phyloP scores from a whole-genome alignment of 1,140 invertebrate species.

The Triops longicaudatus region DNA sequence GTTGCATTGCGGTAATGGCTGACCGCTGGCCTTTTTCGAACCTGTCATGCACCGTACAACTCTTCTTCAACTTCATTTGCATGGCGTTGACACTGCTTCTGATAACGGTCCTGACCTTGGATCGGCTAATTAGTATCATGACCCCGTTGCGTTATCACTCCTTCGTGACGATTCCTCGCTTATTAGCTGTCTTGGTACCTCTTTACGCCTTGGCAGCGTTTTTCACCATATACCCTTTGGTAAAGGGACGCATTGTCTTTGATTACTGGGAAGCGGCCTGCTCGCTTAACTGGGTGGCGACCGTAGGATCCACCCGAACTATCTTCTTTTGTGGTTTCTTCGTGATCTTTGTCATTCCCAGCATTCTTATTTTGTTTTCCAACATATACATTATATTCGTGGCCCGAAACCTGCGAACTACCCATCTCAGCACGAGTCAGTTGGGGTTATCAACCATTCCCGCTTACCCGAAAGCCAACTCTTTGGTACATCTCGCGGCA shows the following conservation, averaged over 20 bases:
- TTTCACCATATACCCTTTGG: conserved; percentile 35
- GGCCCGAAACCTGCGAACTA: conserved; percentile 1
- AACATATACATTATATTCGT: conserved; percentile 35
- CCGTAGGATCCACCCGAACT: conserved; percentile 12
- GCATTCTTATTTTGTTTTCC: conserved; percentile 34
- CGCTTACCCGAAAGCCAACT: neutral
- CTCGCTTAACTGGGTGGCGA: conserved; percentile 40
- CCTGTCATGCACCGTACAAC: neutral
- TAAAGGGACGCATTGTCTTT: conserved; percentile 37
- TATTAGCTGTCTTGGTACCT: neutral
- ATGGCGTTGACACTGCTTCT: neutral
- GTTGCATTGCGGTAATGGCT: neutral
- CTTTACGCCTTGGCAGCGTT: conserved; percentile 9
- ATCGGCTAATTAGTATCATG: conserved; percentile 38
- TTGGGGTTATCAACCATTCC: conserved; percentile 12
- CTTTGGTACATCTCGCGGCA: neutral
- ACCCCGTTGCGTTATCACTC: conserved; percentile 35
- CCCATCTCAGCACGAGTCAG: neutral
- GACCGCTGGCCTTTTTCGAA: neutral
- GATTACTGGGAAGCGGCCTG: conserved; percentile 41
- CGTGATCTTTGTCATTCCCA: conserved; percentile 38
- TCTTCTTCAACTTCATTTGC: neutral
- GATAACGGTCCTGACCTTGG: conserved; percentile 35
- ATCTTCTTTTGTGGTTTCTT: conserved; percentile 34
- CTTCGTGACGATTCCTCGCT: conserved; percentile 27